Evolutionary conservation across 2,113 vertebrate species (phyloP).

Genomic region (Catharus minimus): DNA sequence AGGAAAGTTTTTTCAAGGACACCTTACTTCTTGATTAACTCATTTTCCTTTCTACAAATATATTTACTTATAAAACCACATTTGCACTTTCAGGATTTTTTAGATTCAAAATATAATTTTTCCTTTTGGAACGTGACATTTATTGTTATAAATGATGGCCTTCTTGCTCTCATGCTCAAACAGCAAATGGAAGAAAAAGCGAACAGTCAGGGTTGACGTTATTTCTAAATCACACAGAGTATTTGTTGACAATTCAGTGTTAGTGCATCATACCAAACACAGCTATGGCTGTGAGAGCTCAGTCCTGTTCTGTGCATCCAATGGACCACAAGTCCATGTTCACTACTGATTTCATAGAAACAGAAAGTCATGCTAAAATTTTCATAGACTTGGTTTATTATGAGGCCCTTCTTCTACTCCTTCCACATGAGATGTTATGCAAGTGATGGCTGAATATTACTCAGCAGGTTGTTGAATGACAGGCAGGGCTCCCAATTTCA

Average conservation of each 20-base stretch:
- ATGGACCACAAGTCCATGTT: not conserved
- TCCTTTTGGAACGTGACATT: not conserved
- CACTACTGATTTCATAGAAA: not conserved
- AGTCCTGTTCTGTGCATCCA: not conserved
- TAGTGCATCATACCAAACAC: not conserved
- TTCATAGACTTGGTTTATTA: not conserved
- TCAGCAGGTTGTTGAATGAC: not conserved
- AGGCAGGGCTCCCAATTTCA: not conserved
- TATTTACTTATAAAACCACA: constrained; percentile 32
- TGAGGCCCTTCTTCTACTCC: not conserved
- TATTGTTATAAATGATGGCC: constrained; percentile 48
- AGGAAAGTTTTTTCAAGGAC: not conserved
- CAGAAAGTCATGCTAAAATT: not conserved
- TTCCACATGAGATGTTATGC: not conserved
- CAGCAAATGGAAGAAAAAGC: constrained; percentile 30
- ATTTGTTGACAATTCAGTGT: not conserved
- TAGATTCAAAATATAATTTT: not conserved
- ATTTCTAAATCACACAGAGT: constrained; percentile 17
- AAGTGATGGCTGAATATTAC: not conserved
- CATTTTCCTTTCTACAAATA: constrained; percentile 33
- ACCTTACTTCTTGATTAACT: not conserved
- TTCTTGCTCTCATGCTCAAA: constrained; percentile 51
- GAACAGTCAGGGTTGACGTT: constrained; percentile 11
- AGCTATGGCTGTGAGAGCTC: not conserved
- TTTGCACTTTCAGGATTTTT: constrained; percentile 14